Percentiles rank a stretch among this genome's conserved stretches.
phyloP scores from a whole-genome alignment of 1,140 invertebrate genomes.

The Saccostrea echinata region DNA sequence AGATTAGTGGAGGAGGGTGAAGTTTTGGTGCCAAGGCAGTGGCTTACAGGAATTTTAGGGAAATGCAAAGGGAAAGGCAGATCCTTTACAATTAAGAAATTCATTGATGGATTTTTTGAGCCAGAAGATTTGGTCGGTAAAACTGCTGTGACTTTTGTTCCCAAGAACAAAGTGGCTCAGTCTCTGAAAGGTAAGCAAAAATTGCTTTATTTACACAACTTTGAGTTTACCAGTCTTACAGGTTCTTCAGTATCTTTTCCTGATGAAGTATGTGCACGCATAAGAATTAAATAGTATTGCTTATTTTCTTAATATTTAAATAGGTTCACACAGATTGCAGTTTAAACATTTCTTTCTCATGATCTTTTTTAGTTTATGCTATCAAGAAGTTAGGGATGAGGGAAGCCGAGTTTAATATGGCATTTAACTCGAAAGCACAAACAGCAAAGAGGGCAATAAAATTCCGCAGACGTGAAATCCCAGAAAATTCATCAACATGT shows the following conservation, averaged over 20 bases:
- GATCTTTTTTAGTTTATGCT: background rate
- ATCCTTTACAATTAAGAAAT: constrained; percentile 36
- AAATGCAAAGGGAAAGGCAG: constrained; percentile 41
- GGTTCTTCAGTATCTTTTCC: background rate
- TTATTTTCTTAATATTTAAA: background rate
- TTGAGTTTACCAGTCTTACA: background rate
- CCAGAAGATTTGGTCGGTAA: background rate
- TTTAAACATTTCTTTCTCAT: background rate
- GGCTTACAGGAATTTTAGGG: background rate
- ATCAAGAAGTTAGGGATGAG: constrained; percentile 2
- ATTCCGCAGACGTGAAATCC: no score
- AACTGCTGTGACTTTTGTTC: background rate
- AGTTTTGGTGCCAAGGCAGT: constrained; percentile 10
- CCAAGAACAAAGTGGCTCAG: background rate
- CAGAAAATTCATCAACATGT: no score
- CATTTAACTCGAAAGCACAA: background rate
- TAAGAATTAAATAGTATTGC: background rate
- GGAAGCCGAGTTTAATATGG: background rate
- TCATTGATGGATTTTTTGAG: constrained; percentile 32
- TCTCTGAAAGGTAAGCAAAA: background rate
- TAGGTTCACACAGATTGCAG: background rate
- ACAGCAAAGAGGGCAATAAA: background rate
- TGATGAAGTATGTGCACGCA: background rate
- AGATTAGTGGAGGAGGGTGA: background rate
- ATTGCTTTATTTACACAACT: background rate